phyloP scores from a whole-genome alignment of 2,888 invertebrate genomes.

The Nomada ruficornis region DNA sequence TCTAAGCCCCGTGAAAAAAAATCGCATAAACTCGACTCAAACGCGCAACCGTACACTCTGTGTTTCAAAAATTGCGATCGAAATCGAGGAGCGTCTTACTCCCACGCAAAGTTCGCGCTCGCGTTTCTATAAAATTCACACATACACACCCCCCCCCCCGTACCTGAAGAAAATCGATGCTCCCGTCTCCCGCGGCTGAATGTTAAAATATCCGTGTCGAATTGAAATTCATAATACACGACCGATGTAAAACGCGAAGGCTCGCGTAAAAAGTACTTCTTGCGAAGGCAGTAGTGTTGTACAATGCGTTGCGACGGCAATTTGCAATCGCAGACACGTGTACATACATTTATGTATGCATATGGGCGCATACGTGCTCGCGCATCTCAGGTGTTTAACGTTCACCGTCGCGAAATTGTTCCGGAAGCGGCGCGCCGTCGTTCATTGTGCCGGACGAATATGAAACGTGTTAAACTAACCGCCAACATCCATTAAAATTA shows the following conservation, averaged over 20 bases:
- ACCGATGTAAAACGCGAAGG: slow-evolving; percentile 39
- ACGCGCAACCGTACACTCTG: background rate
- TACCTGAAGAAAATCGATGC: slow-evolving; percentile 30
- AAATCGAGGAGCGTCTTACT: background rate
- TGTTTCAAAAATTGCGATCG: background rate
- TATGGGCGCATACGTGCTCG: background rate
- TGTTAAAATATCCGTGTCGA: slow-evolving; percentile 21
- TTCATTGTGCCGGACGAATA: slow-evolving; percentile 70
- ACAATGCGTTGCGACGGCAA: slow-evolving; percentile 17
- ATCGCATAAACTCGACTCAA: background rate
- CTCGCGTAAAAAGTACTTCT: slow-evolving; percentile 37
- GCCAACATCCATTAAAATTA: slow-evolving; percentile 79
- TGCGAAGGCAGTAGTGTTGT: slow-evolving; percentile 19
- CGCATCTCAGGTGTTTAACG: slow-evolving; percentile 66
- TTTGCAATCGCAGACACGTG: slow-evolving; percentile 1
- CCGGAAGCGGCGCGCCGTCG: slow-evolving; percentile 47
- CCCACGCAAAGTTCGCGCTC: slow-evolving; percentile 11
- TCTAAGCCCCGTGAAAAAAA: background rate
- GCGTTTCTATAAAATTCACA: slow-evolving; percentile 27
- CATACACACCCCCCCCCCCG: slow-evolving; percentile 1
- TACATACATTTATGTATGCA: background rate
- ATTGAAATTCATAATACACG: slow-evolving; percentile 54
- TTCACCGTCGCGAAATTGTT: slow-evolving; percentile 71
- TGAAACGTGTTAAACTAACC: slow-evolving; percentile 77
- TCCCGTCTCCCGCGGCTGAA: slow-evolving; percentile 9